A percentile compares a stretch with the other conserved stretches of the same genome.
Evolutionary conservation across 2,797 vertebrate species (phyloP).

Genomic region (Gallinago solitaria): DNA sequence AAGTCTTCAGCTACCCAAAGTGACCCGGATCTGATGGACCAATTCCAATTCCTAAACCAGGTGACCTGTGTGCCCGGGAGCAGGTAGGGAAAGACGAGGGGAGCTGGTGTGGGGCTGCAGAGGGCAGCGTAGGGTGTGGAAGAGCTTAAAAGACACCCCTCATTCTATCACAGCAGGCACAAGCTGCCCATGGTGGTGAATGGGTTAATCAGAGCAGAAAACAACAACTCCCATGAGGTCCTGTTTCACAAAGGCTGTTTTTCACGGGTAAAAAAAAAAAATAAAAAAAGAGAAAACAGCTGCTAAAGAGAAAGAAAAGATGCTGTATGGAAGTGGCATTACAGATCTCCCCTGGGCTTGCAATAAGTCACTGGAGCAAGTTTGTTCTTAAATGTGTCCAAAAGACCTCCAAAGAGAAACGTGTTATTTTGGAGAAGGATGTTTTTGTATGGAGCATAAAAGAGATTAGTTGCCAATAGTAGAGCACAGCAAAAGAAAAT

Average conservation of each 20-base stretch:
- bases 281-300: background rate
- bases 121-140: fast-evolving
- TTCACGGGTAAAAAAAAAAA: background rate
- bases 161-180: background rate
- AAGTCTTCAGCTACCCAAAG: background rate
- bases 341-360: constrained; percentile 26
- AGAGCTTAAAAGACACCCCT: background rate
- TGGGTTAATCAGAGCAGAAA: background rate
- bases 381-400: constrained; percentile 17
- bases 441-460: background rate
- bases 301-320: constrained; percentile 30
- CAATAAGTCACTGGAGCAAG: constrained; percentile 34
- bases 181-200: background rate
- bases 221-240: background rate
- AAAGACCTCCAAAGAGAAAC: constrained; percentile 40
- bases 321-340: background rate
- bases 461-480: background rate
- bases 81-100: background rate
- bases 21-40: background rate
- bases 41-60: background rate
- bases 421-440: background rate
- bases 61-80: background rate
- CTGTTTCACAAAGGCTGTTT: background rate
- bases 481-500: background rate
- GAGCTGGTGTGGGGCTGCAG: background rate